These are phyloP conservation scores for Pyrrhura leucotis DNA, from an alignment of 2,797 vertebrate species.

Conservation along the genomic window DNA sequence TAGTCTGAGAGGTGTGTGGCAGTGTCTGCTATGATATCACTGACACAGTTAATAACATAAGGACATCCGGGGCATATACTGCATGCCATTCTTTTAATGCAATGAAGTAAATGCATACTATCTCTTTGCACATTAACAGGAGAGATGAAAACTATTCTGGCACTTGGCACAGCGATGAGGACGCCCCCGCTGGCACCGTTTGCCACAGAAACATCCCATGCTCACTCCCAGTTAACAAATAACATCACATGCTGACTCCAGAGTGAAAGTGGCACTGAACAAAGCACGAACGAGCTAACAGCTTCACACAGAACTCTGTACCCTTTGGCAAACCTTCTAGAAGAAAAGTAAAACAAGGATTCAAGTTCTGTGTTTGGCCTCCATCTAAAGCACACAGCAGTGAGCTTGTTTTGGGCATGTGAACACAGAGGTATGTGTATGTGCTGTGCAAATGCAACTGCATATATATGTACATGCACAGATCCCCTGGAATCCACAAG, in stretches of 20 bases:
- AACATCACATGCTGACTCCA: background rate
- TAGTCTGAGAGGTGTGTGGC: background rate
- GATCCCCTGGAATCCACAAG: background rate
- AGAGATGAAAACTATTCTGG: background rate
- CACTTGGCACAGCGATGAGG: fast-evolving
- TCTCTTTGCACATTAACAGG: background rate
- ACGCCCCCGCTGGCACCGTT: background rate
- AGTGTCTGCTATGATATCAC: background rate
- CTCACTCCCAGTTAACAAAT: background rate
- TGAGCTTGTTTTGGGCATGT: background rate
- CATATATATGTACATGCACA: background rate
- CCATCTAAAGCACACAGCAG: background rate
- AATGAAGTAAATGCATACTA: background rate
- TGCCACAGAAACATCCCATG: background rate
- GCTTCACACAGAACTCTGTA: background rate
- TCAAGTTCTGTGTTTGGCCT: background rate
- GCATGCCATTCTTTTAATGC: background rate
- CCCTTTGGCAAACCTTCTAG: background rate
- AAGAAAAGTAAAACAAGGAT: background rate
- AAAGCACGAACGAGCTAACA: background rate
- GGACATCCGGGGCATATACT: background rate
- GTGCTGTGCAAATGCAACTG: fast-evolving
- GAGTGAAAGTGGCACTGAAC: background rate
- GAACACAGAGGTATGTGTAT: fast-evolving
- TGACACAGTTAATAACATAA: background rate